Percentiles rank a stretch among this genome's conserved stretches.
Evolutionary conservation across 2,888 invertebrate genomes (phyloP).

Genomic region (Caenorhabditis japonica): DNA sequence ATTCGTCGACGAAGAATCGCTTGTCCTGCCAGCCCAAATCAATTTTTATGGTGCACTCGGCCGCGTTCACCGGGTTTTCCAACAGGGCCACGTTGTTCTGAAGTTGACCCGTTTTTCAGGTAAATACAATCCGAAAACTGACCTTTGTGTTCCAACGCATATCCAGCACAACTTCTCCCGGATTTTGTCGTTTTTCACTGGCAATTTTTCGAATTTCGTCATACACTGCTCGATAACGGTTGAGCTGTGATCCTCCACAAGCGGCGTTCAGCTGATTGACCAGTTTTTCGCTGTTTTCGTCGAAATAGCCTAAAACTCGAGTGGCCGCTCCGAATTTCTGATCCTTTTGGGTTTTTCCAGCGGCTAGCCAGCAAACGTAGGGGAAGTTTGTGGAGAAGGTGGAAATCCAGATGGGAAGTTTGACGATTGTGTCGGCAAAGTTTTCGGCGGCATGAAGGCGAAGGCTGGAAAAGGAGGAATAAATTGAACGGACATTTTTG

Average conservation of each 20-base stretch:
- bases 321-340: conserved; percentile 16
- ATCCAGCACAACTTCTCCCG: conserved; percentile 41
- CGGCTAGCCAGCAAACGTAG: conserved; percentile 10
- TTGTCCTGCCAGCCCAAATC: conserved; percentile 48
- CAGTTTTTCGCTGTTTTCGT: conserved; percentile 16
- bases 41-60: conserved; percentile 42
- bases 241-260: conserved; percentile 18
- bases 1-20: conserved; percentile 30
- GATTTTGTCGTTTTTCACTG: conserved; percentile 1
- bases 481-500: no score
- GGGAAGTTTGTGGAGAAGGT: conserved; percentile 12
- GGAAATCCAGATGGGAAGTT: conserved; percentile 26
- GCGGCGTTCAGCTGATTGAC: conserved; percentile 29
- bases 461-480: conserved; percentile 9
- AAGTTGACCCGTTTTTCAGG: background rate
- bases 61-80: conserved; percentile 27
- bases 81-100: conserved; percentile 25
- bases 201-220: conserved; percentile 16
- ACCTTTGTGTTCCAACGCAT: conserved; percentile 39
- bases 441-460: conserved; percentile 6
- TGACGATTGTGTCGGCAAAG: conserved; percentile 5
- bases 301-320: conserved; percentile 26
- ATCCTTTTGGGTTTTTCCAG: conserved; percentile 15
- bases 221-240: conserved; percentile 33
- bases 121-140: background rate